Base-by-base conservation (phyloP, 2,888 invertebrate genomes). In the Agonopterix heracliana region DNA sequence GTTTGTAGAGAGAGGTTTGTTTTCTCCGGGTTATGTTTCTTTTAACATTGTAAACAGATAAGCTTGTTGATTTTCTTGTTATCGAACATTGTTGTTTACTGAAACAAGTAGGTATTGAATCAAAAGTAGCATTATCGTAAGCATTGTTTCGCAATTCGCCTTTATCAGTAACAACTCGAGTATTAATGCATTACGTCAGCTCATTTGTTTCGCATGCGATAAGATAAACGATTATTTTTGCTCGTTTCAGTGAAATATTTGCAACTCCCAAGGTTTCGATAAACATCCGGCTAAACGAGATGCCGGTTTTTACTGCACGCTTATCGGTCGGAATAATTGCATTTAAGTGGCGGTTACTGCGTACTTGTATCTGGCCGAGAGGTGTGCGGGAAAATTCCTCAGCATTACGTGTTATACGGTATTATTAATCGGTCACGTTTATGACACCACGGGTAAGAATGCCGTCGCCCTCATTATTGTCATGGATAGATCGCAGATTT, bases 1-100 rank as follows among this genome's bases (percentile, higher is more conserved):
- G 78, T 81, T 81, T 78, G 71, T 70, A 67, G 68, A 75, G 71
- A 66, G 64, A 61, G 66, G 70, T 73, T 71, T 78, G 75, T 76
- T 78, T 78, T 76, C 71, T 71, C 66, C 63, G 61, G 57, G 61
- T 62, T 62, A 59, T 71, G 68, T 74, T 72, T 72, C 75, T 71
- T 72, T 55, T 65, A 63, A 68, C 66, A 66, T 71, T 71, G 71
- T 69, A 64, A 68, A 69, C 70, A 72, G 66, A 66, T 71, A 68
- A 61, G 63, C 54, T 61, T 67, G 63, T 73, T 68, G 63, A 67
- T 68, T 69, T 73, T 76, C 68, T 68, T 63, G 71, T 71, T 73
- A 72, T 71, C 66, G 67, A 63, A 70, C 64, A 63, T 46, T 49
- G 52, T 63, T 70, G 68, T 71, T 72, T 71, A 66, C 65, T 67